Conservation (phyloP, 2,888 invertebrate species). For the Notodonta ziczac region DNA sequence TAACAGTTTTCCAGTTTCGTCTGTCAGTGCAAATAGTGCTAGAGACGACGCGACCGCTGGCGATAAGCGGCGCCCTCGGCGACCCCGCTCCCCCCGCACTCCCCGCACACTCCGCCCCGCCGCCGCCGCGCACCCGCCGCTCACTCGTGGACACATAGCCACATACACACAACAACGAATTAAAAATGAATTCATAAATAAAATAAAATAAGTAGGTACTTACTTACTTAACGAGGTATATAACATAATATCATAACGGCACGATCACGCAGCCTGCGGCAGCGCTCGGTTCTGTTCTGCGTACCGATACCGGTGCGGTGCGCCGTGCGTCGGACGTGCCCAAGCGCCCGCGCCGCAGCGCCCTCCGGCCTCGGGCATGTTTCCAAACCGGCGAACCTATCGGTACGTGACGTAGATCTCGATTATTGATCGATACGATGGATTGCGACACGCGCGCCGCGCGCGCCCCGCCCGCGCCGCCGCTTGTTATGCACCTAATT, state of each 20-base stretch:
- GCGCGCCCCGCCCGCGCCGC: neutral
- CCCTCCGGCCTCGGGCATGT: slow-evolving; percentile 20
- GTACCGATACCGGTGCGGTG: neutral
- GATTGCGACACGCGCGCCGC: slow-evolving; percentile 18
- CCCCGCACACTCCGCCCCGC: slow-evolving; percentile 11
- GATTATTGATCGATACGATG: slow-evolving; percentile 37
- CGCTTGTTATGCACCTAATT: neutral
- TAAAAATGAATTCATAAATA: slow-evolving; percentile 1
- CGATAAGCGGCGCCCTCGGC: slow-evolving; percentile 62
- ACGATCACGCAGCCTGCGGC: slow-evolving; percentile 16
- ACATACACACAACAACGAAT: slow-evolving; percentile 1
- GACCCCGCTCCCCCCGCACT: slow-evolving; percentile 47
- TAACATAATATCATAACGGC: neutral
- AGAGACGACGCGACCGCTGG: slow-evolving; percentile 22
- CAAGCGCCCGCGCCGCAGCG: slow-evolving; percentile 1
- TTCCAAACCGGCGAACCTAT: slow-evolving; percentile 22
- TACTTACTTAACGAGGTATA: too few relatives aligned
- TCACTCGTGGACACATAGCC: slow-evolving; percentile 6
- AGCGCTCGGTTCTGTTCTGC: slow-evolving; percentile 10
- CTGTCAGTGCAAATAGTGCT: slow-evolving; percentile 39
- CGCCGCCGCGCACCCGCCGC: slow-evolving; percentile 13
- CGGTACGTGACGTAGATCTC: slow-evolving; percentile 44
- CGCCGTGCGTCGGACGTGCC: slow-evolving; percentile 7
- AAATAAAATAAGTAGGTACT: neutral
- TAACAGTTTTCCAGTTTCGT: slow-evolving; percentile 38